phyloP scores from a whole-genome alignment of 2,888 invertebrate species.

The Drosophila neutralis region DNA sequence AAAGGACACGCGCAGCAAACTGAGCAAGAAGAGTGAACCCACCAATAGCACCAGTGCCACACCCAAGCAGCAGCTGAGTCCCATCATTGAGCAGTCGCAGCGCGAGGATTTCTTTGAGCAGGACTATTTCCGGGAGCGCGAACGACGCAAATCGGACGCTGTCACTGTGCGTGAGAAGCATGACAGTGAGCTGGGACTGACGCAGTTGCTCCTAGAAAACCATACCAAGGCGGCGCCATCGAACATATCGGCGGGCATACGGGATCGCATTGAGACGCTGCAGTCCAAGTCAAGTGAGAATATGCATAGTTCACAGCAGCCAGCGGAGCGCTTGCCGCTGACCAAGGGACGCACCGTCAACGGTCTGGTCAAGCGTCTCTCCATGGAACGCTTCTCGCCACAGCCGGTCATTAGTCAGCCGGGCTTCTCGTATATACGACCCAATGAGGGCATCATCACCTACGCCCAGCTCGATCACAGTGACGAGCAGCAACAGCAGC shows the following conservation, averaged over 20 bases:
- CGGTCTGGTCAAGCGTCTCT: slow-evolving; percentile 91
- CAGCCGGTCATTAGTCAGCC: slow-evolving; percentile 90
- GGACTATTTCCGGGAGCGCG: slow-evolving; percentile 84
- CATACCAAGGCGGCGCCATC: slow-evolving; percentile 71
- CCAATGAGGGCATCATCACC: slow-evolving; percentile 88
- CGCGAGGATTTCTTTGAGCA: slow-evolving; percentile 87
- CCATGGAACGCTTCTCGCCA: slow-evolving; percentile 89
- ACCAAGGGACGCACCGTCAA: slow-evolving; percentile 91
- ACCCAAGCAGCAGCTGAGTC: slow-evolving; percentile 88
- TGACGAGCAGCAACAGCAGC: slow-evolving; percentile 66
- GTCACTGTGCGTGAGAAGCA: slow-evolving; percentile 82
- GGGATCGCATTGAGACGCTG: slow-evolving; percentile 77
- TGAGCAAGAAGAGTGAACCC: slow-evolving; percentile 74
- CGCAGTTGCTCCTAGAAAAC: slow-evolving; percentile 68
- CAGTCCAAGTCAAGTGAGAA: slow-evolving; percentile 85
- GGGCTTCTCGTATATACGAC: slow-evolving; percentile 92
- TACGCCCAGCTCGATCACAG: slow-evolving; percentile 89
- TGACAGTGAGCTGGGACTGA: slow-evolving; percentile 77
- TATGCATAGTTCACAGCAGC: slow-evolving; percentile 91
- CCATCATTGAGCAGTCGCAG: slow-evolving; percentile 91
- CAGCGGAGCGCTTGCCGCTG: slow-evolving; percentile 88
- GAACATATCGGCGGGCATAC: slow-evolving; percentile 84
- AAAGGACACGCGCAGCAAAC: slow-evolving; percentile 59
- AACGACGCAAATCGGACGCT: slow-evolving; percentile 83
- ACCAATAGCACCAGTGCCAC: background rate